Conservation (phyloP, 2,113 vertebrate species). For the Garra rufa region DNA sequence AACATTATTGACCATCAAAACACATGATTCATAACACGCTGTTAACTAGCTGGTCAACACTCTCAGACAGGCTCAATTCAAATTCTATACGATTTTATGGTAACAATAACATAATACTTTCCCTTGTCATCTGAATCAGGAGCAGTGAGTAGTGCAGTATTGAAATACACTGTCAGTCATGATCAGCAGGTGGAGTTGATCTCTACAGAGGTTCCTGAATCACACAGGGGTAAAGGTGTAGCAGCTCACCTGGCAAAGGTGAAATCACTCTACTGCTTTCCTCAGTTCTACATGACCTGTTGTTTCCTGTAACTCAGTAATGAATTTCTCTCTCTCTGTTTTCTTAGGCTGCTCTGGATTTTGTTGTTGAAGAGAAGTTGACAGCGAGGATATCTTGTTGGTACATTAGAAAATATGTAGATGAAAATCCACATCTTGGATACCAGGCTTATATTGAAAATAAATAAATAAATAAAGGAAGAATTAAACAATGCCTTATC, state of each 20-base stretch:
- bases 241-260: constrained; percentile 73
- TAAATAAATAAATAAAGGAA: no score
- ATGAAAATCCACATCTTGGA: constrained; percentile 59
- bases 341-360: constrained; percentile 70
- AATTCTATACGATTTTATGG: background rate
- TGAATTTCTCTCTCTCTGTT: background rate
- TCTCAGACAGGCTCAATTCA: background rate
- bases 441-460: constrained; percentile 59
- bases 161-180: constrained; percentile 66
- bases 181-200: constrained; percentile 69
- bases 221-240: constrained; percentile 69
- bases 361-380: constrained; percentile 71
- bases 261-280: background rate
- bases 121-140: background rate
- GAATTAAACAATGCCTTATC: no score
- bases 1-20: background rate
- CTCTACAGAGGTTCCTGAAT: constrained; percentile 72
- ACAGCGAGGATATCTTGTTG: constrained; percentile 72
- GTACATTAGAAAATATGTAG: constrained; percentile 75
- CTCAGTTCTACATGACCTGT: background rate
- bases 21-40: background rate
- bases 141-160: constrained; percentile 48
- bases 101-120: background rate
- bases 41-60: background rate
- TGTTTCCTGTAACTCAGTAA: background rate